Evolutionary conservation across 2,113 vertebrate species (phyloP), one percentile per base, ranked within the genome.

Genomic region (Otis tarda): DNA sequence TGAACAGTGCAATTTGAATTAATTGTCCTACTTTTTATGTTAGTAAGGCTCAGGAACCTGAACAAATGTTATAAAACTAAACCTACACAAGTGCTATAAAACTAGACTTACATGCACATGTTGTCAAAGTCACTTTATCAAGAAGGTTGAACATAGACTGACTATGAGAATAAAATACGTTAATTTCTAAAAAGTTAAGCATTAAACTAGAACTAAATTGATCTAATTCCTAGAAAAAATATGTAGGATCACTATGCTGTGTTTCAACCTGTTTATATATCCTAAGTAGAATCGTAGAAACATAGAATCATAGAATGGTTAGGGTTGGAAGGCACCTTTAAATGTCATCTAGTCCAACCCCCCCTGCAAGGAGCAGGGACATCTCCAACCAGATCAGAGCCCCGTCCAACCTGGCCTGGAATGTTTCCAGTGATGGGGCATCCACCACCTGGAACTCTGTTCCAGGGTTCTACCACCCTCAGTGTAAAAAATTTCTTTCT

Each of bases 231-330:
- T 64, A 43, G 49, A n/a, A 73, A 73, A 83, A 69, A 23, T 3
- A 0, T 11, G 4, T 14, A 55, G 13, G 10, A 37, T 27, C 4
- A 22, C 49, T 74, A 14, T 25, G 4, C 2, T 50, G 12, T 23
- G 3, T 61, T 81, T 74, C 20, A 67, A 15, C 12, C 13, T 30
- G 5, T 27, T 77, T 45, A 12, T 59, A 9, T 59, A 17, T 6
- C 1, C 0, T 39, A n/a, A 74, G 27, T 5, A 10, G 45, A 56
- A 8, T 12, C 0, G 0, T 8, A 28, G 24, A 31, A 31, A 20
- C 30, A 31, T 31, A 37, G 35, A 52, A 17, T 41, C 8, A 65
- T 8, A n/a, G 4, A 64, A 39, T 3, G 1, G 4, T 22, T 79
- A 45, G 9, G 5, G 17, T 14, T 59, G 11, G 6, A 49, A 64